phyloP scores from a whole-genome alignment of 2,797 vertebrate species.

The Coluber constrictor region DNA sequence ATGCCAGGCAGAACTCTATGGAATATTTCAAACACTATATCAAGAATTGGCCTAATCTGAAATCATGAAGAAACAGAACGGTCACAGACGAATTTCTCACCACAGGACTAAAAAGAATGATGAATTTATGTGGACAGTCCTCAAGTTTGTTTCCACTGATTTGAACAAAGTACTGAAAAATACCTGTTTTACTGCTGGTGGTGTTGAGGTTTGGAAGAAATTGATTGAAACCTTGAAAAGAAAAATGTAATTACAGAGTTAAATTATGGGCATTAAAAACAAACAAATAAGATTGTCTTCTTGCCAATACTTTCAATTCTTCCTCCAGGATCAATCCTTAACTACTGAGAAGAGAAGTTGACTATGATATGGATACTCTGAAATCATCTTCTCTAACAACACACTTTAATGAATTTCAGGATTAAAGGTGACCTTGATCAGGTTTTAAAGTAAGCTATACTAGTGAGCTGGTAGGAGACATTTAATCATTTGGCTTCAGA shows the following conservation, averaged over 20 bases:
- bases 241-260: not conserved
- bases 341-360: conserved; percentile 33
- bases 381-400: conserved; percentile 23
- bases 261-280: not conserved
- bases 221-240: not conserved
- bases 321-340: conserved; percentile 5
- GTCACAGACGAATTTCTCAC: not conserved
- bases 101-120: not conserved
- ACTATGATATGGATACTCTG: not conserved
- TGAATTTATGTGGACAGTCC: not conserved
- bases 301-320: conserved; percentile 14
- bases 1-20: not conserved
- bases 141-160: not conserved
- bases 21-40: not conserved
- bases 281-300: not conserved
- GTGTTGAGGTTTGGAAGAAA: not conserved
- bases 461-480: not conserved
- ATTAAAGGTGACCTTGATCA: not conserved
- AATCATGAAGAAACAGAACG: not conserved
- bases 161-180: not conserved
- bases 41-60: not conserved
- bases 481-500: conserved; percentile 16
- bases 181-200: not conserved
- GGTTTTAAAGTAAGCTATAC: not conserved
- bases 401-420: conserved; percentile 30